A percentile compares a stretch with the other conserved stretches of the same genome.
These are phyloP conservation scores for Origma solitaria DNA, from an alignment of 2,113 vertebrate species.

Conservation along the genomic window DNA sequence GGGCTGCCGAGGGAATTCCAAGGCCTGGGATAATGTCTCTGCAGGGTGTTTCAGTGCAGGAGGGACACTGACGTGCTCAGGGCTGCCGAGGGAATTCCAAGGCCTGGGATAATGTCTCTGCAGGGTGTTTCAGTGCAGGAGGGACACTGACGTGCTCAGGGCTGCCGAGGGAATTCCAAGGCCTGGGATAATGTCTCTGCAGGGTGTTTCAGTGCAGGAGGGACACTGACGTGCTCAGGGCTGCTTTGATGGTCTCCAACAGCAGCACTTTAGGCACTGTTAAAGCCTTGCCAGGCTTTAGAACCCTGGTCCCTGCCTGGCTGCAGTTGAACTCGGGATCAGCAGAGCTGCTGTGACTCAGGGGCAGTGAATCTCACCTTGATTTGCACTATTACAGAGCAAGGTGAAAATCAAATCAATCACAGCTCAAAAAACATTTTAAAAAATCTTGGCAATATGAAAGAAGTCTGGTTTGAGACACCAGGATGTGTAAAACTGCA, in stretches of 20 bases:
- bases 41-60: not conserved
- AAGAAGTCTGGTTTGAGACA: not conserved
- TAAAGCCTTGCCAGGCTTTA: not conserved
- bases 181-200: no score
- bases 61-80: not conserved
- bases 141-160: not conserved
- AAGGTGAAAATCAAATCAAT: not conserved
- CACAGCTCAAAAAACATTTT: not conserved
- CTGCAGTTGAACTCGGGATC: not conserved
- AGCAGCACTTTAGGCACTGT: not conserved
- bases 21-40: not conserved
- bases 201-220: not conserved
- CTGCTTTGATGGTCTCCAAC: not conserved
- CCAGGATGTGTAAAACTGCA: not conserved
- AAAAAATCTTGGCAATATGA: not conserved
- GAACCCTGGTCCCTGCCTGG: not conserved
- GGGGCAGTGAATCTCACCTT: not conserved
- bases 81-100: not conserved
- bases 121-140: not conserved
- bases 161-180: no score
- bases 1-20: not conserved
- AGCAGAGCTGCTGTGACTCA: not conserved
- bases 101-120: not conserved
- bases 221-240: not conserved
- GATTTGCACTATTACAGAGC: not conserved